phyloP scores from a whole-genome alignment of 2,888 invertebrate species.

The Subacronicta megacephala region DNA sequence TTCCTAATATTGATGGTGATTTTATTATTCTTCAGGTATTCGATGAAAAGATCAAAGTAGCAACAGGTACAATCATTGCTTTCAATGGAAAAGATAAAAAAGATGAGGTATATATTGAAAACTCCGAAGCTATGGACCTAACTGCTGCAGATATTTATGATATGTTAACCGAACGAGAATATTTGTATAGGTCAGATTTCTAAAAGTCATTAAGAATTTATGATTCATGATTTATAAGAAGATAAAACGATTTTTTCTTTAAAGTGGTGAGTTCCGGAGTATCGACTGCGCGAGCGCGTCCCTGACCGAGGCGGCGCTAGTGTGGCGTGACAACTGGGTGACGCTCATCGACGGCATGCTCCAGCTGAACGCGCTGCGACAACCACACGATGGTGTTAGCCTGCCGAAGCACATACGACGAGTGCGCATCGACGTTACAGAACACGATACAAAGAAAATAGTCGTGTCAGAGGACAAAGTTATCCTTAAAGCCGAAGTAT shows the following conservation, averaged over 20 bases:
- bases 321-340: constrained; percentile 94
- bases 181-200: constrained; percentile 55
- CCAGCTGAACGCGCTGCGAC: constrained; percentile 91
- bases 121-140: constrained; percentile 41
- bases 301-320: constrained; percentile 68
- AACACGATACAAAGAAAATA: constrained; percentile 34
- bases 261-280: constrained; percentile 65
- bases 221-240: not conserved
- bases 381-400: constrained; percentile 89
- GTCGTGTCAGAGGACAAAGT: constrained; percentile 1
- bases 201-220: not conserved
- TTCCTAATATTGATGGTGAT: not conserved
- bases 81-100: constrained; percentile 1
- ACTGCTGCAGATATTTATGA: constrained; percentile 61
- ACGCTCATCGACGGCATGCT: constrained; percentile 94
- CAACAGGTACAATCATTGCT: constrained; percentile 57
- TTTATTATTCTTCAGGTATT: constrained; percentile 54
- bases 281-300: constrained; percentile 53
- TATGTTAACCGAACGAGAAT: constrained; percentile 55
- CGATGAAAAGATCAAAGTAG: constrained; percentile 61
- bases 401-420: constrained; percentile 87
- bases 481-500: constrained; percentile 29
- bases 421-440: constrained; percentile 53
- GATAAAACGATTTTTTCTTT: constrained; percentile 11
- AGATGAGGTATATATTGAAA: constrained; percentile 6